Evolutionary conservation across 1,140 invertebrate genomes (phyloP).

Genomic region (Solenopsis invicta): DNA sequence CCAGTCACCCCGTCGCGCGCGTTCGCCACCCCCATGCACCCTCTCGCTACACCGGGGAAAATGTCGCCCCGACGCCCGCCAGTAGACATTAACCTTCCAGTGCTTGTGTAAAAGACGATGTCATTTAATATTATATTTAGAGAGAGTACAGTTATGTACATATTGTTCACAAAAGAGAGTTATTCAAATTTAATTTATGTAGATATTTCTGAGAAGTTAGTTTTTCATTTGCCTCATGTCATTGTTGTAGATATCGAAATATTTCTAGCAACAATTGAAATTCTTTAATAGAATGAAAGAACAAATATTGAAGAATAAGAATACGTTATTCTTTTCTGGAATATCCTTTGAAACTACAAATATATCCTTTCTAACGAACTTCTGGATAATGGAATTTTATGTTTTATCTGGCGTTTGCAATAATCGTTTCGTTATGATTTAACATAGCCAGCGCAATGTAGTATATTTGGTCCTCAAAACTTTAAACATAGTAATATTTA

Average conservation of each 20-base stretch:
- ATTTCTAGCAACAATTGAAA: background rate
- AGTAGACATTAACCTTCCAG: constrained; percentile 34
- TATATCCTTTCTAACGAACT: too few relatives aligned
- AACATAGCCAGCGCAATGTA: too few relatives aligned
- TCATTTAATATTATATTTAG: constrained; percentile 29
- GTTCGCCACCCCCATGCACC: constrained; percentile 2
- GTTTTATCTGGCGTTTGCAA: too few relatives aligned
- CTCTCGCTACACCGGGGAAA: constrained; percentile 21
- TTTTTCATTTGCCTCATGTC: background rate
- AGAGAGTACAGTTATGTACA: background rate
- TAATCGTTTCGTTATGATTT: too few relatives aligned
- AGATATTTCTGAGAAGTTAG: background rate
- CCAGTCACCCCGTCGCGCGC: constrained; percentile 38
- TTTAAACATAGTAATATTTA: too few relatives aligned
- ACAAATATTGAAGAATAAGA: background rate
- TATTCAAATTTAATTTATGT: background rate
- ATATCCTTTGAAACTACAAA: too few relatives aligned
- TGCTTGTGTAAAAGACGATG: background rate
- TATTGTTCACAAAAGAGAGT: background rate
- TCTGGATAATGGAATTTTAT: too few relatives aligned
- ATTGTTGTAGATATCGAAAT: background rate
- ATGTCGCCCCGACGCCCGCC: constrained; percentile 37
- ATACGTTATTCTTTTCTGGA: too few relatives aligned
- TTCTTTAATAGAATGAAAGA: background rate
- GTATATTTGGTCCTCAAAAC: too few relatives aligned